A percentile compares a stretch with the other conserved stretches of the same genome.
phyloP scores from a whole-genome alignment of 2,797 vertebrate species.

The Catamblyrhynchus diadema region DNA sequence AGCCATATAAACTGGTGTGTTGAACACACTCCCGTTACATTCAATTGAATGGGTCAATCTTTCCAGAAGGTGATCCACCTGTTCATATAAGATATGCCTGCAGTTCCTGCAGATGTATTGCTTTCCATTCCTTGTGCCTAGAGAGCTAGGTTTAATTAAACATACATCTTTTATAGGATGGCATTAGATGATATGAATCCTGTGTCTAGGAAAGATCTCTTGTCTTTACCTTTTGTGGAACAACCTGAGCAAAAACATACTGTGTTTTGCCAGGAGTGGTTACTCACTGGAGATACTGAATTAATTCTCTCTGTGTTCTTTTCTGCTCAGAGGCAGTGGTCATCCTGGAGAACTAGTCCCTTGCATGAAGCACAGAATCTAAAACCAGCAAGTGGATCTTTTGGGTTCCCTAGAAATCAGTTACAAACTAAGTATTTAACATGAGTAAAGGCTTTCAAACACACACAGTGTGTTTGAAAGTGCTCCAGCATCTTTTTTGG shows the following conservation, averaged over 20 bases:
- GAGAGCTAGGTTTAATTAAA: neutral
- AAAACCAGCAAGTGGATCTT: neutral
- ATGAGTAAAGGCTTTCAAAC: neutral
- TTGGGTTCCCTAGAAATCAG: neutral
- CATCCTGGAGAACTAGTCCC: neutral
- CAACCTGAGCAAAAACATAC: neutral
- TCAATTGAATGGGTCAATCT: neutral
- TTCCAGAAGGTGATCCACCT: neutral
- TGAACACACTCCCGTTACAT: fast-evolving
- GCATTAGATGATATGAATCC: neutral
- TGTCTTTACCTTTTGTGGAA: neutral
- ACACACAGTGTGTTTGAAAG: too few relatives aligned
- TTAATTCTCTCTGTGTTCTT: neutral
- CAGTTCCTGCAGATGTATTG: neutral
- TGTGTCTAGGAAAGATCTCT: neutral
- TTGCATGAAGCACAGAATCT: neutral
- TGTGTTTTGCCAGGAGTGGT: neutral
- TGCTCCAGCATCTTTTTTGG: neutral
- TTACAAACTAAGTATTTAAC: neutral
- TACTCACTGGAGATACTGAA: neutral
- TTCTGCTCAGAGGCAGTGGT: neutral
- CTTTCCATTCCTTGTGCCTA: neutral
- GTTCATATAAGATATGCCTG: neutral
- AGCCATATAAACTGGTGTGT: neutral
- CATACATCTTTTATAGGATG: neutral